Conservation (phyloP, 2,888 invertebrate species). For the Aethes cnicana region DNA sequence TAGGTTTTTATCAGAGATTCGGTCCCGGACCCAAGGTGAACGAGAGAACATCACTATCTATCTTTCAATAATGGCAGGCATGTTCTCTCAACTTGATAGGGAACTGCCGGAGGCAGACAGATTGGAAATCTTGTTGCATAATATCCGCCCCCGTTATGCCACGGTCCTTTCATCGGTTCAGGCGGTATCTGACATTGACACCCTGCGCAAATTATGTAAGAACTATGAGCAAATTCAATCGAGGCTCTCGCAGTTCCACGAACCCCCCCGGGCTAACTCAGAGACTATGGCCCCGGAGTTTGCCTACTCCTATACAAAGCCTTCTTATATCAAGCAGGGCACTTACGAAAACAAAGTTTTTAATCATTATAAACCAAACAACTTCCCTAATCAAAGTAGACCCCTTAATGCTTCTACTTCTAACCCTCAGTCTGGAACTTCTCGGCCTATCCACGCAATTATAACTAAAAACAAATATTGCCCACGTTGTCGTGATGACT, state of each 20-base stretch:
- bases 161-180: no score
- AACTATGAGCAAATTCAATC: conserved; percentile 34
- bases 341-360: neutral
- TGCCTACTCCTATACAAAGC: conserved; percentile 1
- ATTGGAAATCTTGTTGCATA: neutral
- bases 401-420: neutral
- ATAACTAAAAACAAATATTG: neutral
- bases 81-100: neutral
- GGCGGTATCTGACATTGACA: conserved; percentile 11
- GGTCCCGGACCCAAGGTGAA: neutral
- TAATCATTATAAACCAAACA: neutral
- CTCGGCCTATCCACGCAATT: neutral
- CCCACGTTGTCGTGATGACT: neutral
- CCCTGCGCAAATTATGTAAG: conserved; percentile 18
- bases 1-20: neutral
- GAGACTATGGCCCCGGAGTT: conserved; percentile 34
- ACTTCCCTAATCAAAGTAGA: neutral
- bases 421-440: neutral
- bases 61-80: neutral
- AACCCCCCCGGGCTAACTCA: conserved; percentile 30
- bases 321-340: neutral
- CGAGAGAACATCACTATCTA: conserved; percentile 3
- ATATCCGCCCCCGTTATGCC: neutral
- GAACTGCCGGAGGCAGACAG: neutral
- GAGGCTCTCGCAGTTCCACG: conserved; percentile 24